Evolutionary conservation across 2,113 vertebrate genomes (phyloP).

Genomic region (Myrmecophaga tridactyla): DNA sequence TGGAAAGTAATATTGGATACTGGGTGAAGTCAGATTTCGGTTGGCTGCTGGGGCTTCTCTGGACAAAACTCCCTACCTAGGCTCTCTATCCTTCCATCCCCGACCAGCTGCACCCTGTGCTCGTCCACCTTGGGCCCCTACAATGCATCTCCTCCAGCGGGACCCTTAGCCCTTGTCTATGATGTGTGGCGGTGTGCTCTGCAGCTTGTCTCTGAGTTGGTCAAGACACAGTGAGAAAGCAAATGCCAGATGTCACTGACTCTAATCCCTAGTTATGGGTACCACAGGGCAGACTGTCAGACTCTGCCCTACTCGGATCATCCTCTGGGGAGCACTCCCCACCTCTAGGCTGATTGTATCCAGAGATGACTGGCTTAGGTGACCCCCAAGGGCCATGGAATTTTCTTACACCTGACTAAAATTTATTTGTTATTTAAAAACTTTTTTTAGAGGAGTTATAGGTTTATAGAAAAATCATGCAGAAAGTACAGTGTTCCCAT

Average conservation of each 20-base stretch:
- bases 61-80: background rate
- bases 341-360: background rate
- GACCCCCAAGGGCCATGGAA: background rate
- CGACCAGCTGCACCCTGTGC: background rate
- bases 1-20: background rate
- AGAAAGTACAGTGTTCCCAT: too few relatives aligned
- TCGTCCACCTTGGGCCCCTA: background rate
- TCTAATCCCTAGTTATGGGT: background rate
- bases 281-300: background rate
- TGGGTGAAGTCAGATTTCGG: background rate
- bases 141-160: background rate
- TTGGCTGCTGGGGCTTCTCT: background rate
- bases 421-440: too few relatives aligned
- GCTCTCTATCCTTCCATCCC: too few relatives aligned
- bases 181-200: accelerated
- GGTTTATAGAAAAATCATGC: too few relatives aligned
- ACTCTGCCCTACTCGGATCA: background rate
- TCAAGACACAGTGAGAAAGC: background rate
- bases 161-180: background rate
- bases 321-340: background rate
- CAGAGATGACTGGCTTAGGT: background rate
- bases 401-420: background rate
- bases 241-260: background rate
- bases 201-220: background rate
- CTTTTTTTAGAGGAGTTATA: too few relatives aligned